A percentile compares a stretch with the other conserved stretches of the same genome.
Evolutionary conservation across 1,140 invertebrate genomes (phyloP).

Genomic region (Zaprionus nigranus): DNA sequence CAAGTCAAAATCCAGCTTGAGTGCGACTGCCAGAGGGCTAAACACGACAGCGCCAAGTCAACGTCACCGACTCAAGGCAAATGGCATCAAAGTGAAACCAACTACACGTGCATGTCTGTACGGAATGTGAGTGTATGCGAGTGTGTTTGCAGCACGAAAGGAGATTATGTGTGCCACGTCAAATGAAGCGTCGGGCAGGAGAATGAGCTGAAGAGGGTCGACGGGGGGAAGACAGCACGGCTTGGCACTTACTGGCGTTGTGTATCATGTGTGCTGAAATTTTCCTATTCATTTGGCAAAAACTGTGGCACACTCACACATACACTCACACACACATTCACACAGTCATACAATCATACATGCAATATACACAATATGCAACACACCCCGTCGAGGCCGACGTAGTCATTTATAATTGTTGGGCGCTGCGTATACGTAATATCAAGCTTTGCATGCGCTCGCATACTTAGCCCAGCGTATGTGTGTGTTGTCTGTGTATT

Average conservation of each 20-base stretch:
- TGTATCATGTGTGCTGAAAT: constrained; percentile 51
- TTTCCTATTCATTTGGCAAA: constrained; percentile 74
- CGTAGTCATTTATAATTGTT: constrained; percentile 74
- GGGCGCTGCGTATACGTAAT: constrained; percentile 60
- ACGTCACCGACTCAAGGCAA: constrained; percentile 25
- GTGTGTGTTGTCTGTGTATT: constrained; percentile 17
- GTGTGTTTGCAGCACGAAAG: constrained; percentile 30
- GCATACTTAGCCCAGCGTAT: not conserved
- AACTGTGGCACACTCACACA: constrained; percentile 50
- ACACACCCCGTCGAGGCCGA: constrained; percentile 1
- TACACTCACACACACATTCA: not conserved
- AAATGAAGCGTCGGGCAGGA: constrained; percentile 35
- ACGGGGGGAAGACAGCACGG: not conserved
- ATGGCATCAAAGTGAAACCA: constrained; percentile 46
- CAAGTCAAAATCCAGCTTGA: constrained; percentile 23
- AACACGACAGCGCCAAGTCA: constrained; percentile 15
- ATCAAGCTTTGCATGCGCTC: constrained; percentile 30
- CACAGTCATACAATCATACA: not conserved
- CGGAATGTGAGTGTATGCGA: not conserved
- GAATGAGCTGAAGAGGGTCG: not conserved
- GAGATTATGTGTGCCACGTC: constrained; percentile 42
- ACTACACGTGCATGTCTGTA: not conserved
- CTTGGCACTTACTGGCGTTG: constrained; percentile 23
- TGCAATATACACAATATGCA: constrained; percentile 6
- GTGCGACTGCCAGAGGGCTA: constrained; percentile 21